Percentiles rank a stretch among this genome's conserved stretches.
Conservation (phyloP, 2,797 vertebrate genomes). For the Selene dorsalis region DNA sequence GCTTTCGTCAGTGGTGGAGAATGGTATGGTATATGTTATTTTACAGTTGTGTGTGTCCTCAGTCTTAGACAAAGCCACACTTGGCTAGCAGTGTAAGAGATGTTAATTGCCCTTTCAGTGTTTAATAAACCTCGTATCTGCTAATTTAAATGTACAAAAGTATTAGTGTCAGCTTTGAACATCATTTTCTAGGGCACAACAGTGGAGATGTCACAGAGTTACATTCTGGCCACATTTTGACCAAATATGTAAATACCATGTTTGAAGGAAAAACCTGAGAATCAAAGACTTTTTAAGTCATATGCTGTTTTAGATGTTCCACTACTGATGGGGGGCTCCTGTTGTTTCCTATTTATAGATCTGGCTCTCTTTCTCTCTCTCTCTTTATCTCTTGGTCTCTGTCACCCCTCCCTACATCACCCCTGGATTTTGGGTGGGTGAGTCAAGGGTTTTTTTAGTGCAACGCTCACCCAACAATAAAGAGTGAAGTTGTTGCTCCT, state of each 20-base stretch:
- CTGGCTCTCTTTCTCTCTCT: slow-evolving; percentile 36
- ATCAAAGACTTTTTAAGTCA: not conserved
- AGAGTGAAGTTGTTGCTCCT: slow-evolving; percentile 65
- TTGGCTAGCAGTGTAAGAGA: too few species aligned
- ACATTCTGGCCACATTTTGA: not conserved
- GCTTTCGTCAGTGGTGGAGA: too few species aligned
- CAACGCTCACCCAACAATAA: slow-evolving; percentile 70
- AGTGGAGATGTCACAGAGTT: not conserved
- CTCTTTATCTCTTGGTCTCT: slow-evolving; percentile 38
- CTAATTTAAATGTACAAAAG: too few species aligned
- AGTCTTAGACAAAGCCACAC: too few species aligned
- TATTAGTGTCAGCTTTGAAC: not conserved
- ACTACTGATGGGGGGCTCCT: slow-evolving; percentile 63
- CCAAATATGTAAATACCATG: not conserved
- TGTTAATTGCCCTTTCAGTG: too few species aligned
- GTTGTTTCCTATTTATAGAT: slow-evolving; percentile 79
- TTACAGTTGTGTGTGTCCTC: too few species aligned
- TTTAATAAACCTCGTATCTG: too few species aligned
- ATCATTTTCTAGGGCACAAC: not conserved
- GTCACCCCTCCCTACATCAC: slow-evolving; percentile 58
- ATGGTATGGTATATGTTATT: too few species aligned
- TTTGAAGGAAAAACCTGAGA: not conserved
- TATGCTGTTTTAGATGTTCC: slow-evolving; percentile 23
- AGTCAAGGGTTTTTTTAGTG: slow-evolving; percentile 73
- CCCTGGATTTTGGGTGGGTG: slow-evolving; percentile 70